These are phyloP conservation scores for Paedocypris micromegethes DNA, from an alignment of 2,797 vertebrate species.

Conservation along the genomic window DNA sequence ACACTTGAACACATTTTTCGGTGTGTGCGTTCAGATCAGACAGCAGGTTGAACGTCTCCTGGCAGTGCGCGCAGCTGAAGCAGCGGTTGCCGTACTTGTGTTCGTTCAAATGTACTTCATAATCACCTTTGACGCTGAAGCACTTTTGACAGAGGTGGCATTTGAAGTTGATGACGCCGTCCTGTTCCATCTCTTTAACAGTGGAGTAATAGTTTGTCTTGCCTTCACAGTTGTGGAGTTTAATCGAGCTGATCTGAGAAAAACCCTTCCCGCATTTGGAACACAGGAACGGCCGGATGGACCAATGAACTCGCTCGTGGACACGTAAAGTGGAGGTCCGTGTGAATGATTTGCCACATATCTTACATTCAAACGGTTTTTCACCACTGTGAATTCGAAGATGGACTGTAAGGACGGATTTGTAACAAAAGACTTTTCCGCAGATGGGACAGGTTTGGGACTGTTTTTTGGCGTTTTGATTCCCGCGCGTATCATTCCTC, in stretches of 20 bases:
- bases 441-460: constrained; percentile 63
- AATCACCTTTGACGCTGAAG: constrained; percentile 61
- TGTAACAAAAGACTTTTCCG: constrained; percentile 67
- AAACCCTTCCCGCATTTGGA: constrained; percentile 68
- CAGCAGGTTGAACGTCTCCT: constrained; percentile 63
- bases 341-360: constrained; percentile 71
- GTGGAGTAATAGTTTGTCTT: constrained; percentile 10
- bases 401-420: constrained; percentile 69
- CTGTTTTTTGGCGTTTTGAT: constrained; percentile 26
- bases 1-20: constrained; percentile 48
- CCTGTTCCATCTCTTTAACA: constrained; percentile 36
- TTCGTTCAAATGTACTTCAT: constrained; percentile 67
- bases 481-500: constrained; percentile 23
- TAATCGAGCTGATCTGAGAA: constrained; percentile 68
- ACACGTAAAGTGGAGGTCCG: constrained; percentile 68
- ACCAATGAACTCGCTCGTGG: constrained; percentile 73
- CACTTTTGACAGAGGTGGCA: constrained; percentile 72
- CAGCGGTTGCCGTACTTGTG: constrained; percentile 62
- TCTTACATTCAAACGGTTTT: constrained; percentile 71
- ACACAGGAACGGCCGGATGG: constrained; percentile 71
- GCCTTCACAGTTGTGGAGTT: constrained; percentile 63
- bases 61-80: constrained; percentile 63
- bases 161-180: constrained; percentile 60
- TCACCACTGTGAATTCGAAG: constrained; percentile 72
- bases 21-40: constrained; percentile 64